Percentiles rank a stretch among this genome's conserved stretches.
Conservation (phyloP, 2,797 vertebrate species). For the Nannoperca obscura region DNA sequence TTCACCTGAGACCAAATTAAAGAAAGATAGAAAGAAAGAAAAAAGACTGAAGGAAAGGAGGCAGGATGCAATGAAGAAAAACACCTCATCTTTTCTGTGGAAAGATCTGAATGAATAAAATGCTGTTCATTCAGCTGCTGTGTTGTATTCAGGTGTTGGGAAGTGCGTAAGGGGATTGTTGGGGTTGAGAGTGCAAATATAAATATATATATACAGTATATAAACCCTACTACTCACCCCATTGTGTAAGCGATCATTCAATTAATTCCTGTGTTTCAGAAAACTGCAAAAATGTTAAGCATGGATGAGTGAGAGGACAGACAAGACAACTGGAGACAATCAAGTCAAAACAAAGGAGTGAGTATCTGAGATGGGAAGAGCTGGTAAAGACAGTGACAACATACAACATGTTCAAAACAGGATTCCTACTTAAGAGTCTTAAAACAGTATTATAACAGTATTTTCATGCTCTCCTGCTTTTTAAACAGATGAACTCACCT, state of each 20-base stretch:
- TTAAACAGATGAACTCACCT: conserved; percentile 83
- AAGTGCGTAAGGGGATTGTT: conserved; percentile 38
- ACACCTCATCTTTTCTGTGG: conserved; percentile 44
- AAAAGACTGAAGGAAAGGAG: conserved; percentile 51
- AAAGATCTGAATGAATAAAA: conserved; percentile 66
- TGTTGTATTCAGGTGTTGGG: conserved; percentile 52
- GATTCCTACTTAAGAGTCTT: conserved; percentile 26
- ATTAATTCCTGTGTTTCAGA: conserved; percentile 91
- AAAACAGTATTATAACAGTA: conserved; percentile 2
- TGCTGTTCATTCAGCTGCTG: conserved; percentile 70
- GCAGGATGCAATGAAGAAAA: conserved; percentile 53
- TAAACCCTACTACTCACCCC: conserved; percentile 87
- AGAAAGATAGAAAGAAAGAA: too few species aligned
- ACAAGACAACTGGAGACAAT: conserved; percentile 77
- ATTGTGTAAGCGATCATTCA: conserved; percentile 85
- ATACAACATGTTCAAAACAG: conserved; percentile 53
- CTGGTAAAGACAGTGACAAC: conserved; percentile 70
- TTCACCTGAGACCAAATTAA: conserved; percentile 59
- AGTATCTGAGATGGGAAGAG: conserved; percentile 74
- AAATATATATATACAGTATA: conserved; percentile 43
- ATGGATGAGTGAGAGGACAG: conserved; percentile 84
- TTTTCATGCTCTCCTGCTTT: neutral
- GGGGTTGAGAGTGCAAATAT: conserved; percentile 60
- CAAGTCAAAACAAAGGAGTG: conserved; percentile 71
- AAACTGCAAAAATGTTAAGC: conserved; percentile 88